phyloP scores from a whole-genome alignment of 1,140 invertebrate genomes.

The Mizuhopecten yessoensis region DNA sequence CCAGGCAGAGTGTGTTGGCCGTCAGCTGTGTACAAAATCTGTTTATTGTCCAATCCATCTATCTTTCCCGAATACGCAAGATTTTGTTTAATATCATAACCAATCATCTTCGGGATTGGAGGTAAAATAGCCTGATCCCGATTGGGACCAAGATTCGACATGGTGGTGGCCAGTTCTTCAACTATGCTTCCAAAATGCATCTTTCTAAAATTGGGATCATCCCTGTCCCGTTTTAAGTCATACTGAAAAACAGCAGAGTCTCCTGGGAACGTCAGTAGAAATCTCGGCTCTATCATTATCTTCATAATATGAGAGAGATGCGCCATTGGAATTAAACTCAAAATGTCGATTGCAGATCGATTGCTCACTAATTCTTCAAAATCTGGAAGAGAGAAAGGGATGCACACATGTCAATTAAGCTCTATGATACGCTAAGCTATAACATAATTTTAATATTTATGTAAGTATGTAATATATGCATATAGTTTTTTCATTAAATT shows the following conservation, averaged over 20 bases:
- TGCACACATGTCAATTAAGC: not conserved
- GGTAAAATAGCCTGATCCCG: not conserved
- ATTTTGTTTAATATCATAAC: not conserved
- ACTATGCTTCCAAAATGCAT: not conserved
- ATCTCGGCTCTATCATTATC: not conserved
- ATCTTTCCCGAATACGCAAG: not conserved
- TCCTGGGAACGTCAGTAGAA: not conserved
- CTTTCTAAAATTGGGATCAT: not conserved
- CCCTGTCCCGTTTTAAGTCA: not conserved
- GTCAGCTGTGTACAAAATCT: not conserved
- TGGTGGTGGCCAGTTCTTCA: not conserved
- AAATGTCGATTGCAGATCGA: not conserved
- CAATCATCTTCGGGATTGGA: not conserved
- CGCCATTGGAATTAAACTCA: not conserved
- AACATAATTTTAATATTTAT: too few relatives aligned
- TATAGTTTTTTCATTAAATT: too few relatives aligned
- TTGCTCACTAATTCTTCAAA: not conserved
- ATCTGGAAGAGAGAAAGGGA: constrained; percentile 24
- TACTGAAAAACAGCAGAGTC: not conserved
- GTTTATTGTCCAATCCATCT: not conserved
- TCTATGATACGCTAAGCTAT: not conserved
- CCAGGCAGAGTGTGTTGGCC: not conserved
- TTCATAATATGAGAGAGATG: constrained; percentile 40
- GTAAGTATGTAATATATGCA: too few relatives aligned
- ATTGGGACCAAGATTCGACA: not conserved